Conservation (phyloP, 2,113 vertebrate species). For the Oncorhynchus masou region DNA sequence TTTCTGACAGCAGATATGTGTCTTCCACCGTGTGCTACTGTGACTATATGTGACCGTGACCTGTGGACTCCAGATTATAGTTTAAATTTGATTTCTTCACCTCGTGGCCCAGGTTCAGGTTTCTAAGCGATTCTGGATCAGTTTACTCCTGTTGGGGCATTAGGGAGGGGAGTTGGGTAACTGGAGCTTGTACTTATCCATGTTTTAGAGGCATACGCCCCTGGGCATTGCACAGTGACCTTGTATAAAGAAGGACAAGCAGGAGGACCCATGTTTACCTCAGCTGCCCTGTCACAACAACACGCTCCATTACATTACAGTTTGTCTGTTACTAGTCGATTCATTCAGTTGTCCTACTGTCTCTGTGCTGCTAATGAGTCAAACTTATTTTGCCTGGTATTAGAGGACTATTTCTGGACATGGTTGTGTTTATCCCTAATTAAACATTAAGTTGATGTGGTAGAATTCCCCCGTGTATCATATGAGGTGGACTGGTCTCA, state of each 20-base stretch:
- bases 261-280: neutral
- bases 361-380: neutral
- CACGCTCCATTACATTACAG: neutral
- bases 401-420: neutral
- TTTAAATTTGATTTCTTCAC: conserved; percentile 20
- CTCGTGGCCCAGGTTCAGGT: conserved; percentile 31
- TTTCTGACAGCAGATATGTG: neutral
- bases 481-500: neutral
- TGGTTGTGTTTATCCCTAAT: neutral
- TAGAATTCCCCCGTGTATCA: neutral
- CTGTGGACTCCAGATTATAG: conserved; percentile 8
- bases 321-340: neutral
- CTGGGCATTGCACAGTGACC: conserved; percentile 6
- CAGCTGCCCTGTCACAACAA: neutral
- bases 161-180: conserved; percentile 38
- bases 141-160: conserved; percentile 33
- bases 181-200: conserved; percentile 34
- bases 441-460: neutral
- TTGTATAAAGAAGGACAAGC: neutral
- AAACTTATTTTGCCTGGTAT: neutral
- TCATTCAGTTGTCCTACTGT: neutral
- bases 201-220: conserved; percentile 10
- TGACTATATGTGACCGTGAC: conserved; percentile 15
- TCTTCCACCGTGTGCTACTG: neutral
- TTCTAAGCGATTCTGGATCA: conserved; percentile 38